A percentile compares a stretch with the other conserved stretches of the same genome.
These are phyloP conservation scores for Caerostris extrusa DNA, from an alignment of 1,140 invertebrate genomes.

Conservation along the genomic window DNA sequence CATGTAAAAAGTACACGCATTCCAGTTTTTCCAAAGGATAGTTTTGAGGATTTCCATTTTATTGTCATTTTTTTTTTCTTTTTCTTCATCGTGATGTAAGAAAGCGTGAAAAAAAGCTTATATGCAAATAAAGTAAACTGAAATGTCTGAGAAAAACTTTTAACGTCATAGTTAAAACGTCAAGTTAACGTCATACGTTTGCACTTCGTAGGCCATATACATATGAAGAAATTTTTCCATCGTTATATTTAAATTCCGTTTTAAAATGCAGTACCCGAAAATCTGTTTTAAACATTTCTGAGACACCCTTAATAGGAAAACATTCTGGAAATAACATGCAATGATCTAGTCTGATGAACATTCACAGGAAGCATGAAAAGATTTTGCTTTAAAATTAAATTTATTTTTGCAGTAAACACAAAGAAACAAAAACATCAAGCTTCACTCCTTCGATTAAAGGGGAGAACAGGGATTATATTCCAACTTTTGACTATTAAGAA, in stretches of 20 bases:
- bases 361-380: background rate
- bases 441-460: no score
- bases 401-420: no score
- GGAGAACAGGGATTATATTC: no score
- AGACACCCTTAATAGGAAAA: background rate
- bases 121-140: slow-evolving; percentile 2
- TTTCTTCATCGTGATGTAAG: background rate
- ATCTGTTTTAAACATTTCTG: background rate
- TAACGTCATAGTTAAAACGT: slow-evolving; percentile 1
- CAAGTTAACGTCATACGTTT: background rate
- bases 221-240: background rate
- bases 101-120: background rate
- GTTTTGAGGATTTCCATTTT: background rate
- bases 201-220: background rate
- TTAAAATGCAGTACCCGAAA: background rate
- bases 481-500: no score
- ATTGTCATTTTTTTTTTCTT: background rate
- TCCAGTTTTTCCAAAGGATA: background rate
- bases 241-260: background rate
- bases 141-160: background rate
- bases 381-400: no score
- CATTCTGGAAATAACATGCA: background rate
- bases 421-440: no score
- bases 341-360: background rate
- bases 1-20: slow-evolving; percentile 1